A percentile compares a stretch with the other conserved stretches of the same genome.
phyloP scores from a whole-genome alignment of 2,113 vertebrate species.

The Podarcis raffonei region DNA sequence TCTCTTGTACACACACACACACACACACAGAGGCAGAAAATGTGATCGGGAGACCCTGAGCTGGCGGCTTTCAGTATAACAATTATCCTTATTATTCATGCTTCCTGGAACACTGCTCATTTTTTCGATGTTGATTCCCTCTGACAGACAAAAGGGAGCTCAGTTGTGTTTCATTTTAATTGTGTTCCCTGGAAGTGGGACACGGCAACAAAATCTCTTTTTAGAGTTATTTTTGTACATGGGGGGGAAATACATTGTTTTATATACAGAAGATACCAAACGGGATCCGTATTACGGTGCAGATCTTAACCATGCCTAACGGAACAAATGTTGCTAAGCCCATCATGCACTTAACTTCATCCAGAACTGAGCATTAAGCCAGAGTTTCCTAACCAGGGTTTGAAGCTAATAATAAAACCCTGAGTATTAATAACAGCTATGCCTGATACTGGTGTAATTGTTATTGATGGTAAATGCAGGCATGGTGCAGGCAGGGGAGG shows the following conservation, averaged over 20 bases:
- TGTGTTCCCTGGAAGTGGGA: constrained; percentile 12
- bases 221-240: constrained; percentile 15
- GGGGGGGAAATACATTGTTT: neutral
- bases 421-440: neutral
- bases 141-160: constrained; percentile 33
- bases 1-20: neutral
- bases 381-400: neutral
- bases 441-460: neutral
- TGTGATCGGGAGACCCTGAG: neutral
- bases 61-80: neutral
- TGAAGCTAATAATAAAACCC: neutral
- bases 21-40: neutral
- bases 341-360: neutral
- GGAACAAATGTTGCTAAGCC: neutral
- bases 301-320: neutral
- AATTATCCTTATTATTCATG: neutral
- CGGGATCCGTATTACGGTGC: no score
- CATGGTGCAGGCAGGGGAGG: neutral
- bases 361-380: neutral
- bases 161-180: constrained; percentile 1
- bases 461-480: neutral
- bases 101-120: neutral
- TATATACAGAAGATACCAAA: neutral
- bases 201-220: neutral
- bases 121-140: constrained; percentile 9